Evolutionary conservation across 2,113 vertebrate genomes (phyloP).

Genomic region (Marmota flaviventris): DNA sequence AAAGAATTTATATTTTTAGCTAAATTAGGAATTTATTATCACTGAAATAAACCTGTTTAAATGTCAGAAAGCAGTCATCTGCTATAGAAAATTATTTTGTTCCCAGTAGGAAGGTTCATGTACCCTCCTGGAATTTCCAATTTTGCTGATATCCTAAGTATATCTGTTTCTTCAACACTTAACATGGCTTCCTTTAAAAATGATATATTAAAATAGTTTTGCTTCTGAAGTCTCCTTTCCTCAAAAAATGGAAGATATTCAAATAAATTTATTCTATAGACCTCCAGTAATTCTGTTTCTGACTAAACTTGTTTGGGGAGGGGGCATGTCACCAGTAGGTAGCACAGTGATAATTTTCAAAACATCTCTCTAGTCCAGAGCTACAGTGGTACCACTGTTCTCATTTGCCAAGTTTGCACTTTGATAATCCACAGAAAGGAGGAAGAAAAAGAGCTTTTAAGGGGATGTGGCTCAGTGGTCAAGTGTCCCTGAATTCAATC

Average conservation of each 20-base stretch:
- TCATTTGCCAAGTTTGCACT: slow-evolving; percentile 33
- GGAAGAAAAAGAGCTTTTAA: not conserved
- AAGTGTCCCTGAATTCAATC: too few relatives aligned
- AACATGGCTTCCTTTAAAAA: not conserved
- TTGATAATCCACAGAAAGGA: not conserved
- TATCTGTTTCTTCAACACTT: not conserved
- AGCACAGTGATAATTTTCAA: slow-evolving; percentile 38
- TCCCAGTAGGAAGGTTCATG: not conserved
- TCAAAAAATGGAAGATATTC: not conserved
- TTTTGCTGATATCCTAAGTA: not conserved
- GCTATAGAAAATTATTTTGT: not conserved
- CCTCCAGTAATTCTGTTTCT: slow-evolving; percentile 32
- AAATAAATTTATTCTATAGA: not conserved
- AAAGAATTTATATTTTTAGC: slow-evolving; percentile 31
- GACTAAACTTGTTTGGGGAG: slow-evolving; percentile 41
- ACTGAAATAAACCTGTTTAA: slow-evolving; percentile 1
- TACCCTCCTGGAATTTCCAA: not conserved
- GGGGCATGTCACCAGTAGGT: not conserved
- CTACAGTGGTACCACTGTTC: not conserved
- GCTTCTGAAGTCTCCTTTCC: not conserved
- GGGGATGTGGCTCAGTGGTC: too few relatives aligned
- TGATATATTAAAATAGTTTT: not conserved
- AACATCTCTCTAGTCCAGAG: not conserved
- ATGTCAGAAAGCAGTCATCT: not conserved
- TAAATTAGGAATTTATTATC: slow-evolving; percentile 8